Conservation (phyloP, 1,140 invertebrate genomes). For the Drosophila elegans region DNA sequence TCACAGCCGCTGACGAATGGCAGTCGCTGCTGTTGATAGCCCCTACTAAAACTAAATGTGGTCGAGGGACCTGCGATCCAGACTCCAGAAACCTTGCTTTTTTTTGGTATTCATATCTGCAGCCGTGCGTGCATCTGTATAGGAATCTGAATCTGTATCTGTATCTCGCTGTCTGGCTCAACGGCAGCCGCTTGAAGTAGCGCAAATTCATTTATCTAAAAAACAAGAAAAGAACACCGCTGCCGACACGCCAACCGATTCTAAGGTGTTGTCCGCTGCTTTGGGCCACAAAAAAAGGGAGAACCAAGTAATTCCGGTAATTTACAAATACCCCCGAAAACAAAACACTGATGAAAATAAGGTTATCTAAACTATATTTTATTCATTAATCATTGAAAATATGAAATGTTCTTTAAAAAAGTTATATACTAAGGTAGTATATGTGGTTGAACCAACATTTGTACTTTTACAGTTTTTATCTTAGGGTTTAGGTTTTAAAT, state of each 20-base stretch:
- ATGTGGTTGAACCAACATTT: too few relatives aligned
- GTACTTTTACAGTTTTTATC: too few relatives aligned
- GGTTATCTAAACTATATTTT: background rate
- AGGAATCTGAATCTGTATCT: slow-evolving; percentile 9
- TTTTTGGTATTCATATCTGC: slow-evolving; percentile 33
- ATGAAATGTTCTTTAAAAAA: too few relatives aligned
- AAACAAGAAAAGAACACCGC: slow-evolving; percentile 65
- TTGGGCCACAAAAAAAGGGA: slow-evolving; percentile 51
- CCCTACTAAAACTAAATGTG: slow-evolving; percentile 35
- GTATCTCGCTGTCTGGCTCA: slow-evolving; percentile 40
- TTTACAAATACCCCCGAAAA: slow-evolving; percentile 55
- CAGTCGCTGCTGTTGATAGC: slow-evolving; percentile 65
- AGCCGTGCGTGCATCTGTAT: slow-evolving; percentile 39
- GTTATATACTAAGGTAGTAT: too few relatives aligned
- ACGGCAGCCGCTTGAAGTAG: slow-evolving; percentile 79
- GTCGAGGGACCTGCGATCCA: slow-evolving; percentile 6
- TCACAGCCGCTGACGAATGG: slow-evolving; percentile 77
- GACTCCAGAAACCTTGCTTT: slow-evolving; percentile 5
- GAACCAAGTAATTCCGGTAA: slow-evolving; percentile 75
- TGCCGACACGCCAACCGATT: slow-evolving; percentile 65
- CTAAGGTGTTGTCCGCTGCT: slow-evolving; percentile 76
- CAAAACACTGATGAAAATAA: slow-evolving; percentile 22
- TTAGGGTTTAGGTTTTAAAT: too few relatives aligned
- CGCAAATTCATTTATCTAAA: slow-evolving; percentile 83
- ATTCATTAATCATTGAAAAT: too few relatives aligned